These are phyloP conservation scores for Perca fluviatilis DNA, from an alignment of 2,113 vertebrate genomes.

Conservation along the genomic window DNA sequence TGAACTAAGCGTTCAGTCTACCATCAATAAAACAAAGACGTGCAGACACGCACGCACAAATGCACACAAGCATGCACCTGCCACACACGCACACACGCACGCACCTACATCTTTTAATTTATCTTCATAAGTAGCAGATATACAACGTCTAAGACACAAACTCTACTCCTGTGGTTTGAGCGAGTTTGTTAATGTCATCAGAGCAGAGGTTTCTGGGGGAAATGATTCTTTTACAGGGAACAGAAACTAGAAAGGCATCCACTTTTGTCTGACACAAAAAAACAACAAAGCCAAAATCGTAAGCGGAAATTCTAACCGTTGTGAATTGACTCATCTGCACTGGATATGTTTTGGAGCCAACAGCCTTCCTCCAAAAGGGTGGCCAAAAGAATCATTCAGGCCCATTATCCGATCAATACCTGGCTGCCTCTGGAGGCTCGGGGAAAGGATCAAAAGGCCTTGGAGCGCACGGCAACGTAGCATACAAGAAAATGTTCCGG, in stretches of 20 bases:
- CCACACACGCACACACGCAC: neutral
- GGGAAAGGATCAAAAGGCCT: slow-evolving; percentile 68
- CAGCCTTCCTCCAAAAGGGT: slow-evolving; percentile 33
- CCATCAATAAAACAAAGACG: neutral
- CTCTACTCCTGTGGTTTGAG: neutral
- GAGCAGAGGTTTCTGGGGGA: slow-evolving; percentile 49
- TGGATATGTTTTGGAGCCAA: slow-evolving; percentile 60
- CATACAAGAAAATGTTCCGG: slow-evolving; percentile 53
- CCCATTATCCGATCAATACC: slow-evolving; percentile 79
- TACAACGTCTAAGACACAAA: neutral
- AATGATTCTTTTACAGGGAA: slow-evolving; percentile 62
- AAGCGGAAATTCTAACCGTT: slow-evolving; percentile 65
- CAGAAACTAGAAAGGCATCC: slow-evolving; percentile 70
- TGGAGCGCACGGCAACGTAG: slow-evolving; percentile 40
- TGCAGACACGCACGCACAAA: neutral
- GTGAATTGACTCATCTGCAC: slow-evolving; percentile 70
- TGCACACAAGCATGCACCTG: neutral
- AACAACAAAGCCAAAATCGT: slow-evolving; percentile 63
- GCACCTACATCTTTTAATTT: neutral
- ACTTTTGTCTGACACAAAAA: slow-evolving; percentile 56
- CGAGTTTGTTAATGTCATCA: slow-evolving; percentile 5
- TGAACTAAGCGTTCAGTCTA: slow-evolving; percentile 40
- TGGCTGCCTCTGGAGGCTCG: slow-evolving; percentile 50
- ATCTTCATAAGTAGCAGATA: neutral
- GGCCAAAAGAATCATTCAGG: slow-evolving; percentile 68